A percentile compares a stretch with the other conserved stretches of the same genome.
Conservation (phyloP, 2,113 vertebrate genomes). For the Pipa parva region DNA sequence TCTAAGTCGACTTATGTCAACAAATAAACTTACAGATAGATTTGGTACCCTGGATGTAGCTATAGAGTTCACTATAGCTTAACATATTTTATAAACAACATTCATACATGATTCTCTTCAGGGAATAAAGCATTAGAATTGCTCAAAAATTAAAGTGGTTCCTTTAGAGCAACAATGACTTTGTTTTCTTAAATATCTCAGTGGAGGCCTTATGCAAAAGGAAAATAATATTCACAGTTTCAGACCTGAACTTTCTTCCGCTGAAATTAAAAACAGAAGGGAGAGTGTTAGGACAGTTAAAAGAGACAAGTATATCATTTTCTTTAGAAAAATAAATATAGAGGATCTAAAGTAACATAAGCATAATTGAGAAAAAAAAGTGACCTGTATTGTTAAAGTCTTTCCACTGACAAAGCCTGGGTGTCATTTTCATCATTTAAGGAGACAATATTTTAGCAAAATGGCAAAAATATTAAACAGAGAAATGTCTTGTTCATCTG, state of each 20-base stretch:
- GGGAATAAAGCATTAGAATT: background rate
- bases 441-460: too few species aligned
- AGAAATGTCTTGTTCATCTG: background rate
- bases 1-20: too few species aligned
- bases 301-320: conserved; percentile 2
- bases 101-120: background rate
- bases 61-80: too few species aligned
- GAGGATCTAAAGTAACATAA: background rate
- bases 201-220: conserved; percentile 1
- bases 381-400: background rate
- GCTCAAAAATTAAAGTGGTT: background rate
- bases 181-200: conserved; percentile 2
- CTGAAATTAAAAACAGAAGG: background rate
- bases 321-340: background rate
- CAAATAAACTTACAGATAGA: too few species aligned
- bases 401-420: too few species aligned
- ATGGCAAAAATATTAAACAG: background rate
- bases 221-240: conserved; percentile 6
- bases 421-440: too few species aligned
- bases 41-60: too few species aligned
- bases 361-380: conserved; percentile 29
- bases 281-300: background rate
- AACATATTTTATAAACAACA: background rate
- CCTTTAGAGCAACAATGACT: background rate
- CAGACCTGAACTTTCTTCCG: background rate